Conservation (phyloP, 1,140 invertebrate species). For the Drosophila suzukii region DNA sequence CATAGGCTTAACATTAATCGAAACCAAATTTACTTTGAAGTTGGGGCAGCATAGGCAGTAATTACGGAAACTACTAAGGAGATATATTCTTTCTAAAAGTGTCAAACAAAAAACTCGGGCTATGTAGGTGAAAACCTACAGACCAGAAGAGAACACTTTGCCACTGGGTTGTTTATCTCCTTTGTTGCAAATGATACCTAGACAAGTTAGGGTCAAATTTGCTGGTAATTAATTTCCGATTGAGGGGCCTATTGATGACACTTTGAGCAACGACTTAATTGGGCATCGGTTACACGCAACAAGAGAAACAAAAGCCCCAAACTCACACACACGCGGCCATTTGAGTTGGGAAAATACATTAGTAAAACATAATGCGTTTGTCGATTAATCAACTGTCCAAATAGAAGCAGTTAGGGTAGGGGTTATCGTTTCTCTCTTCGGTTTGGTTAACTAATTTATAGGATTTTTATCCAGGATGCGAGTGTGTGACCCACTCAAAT, state of each 20-base stretch:
- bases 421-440: constrained; percentile 3
- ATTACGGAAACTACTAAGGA: constrained; percentile 33
- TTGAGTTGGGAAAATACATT: constrained; percentile 53
- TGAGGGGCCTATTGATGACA: constrained; percentile 69
- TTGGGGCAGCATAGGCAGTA: constrained; percentile 35
- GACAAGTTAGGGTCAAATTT: constrained; percentile 44
- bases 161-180: constrained; percentile 19
- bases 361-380: constrained; percentile 73
- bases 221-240: constrained; percentile 76
- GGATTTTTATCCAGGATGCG: constrained; percentile 59
- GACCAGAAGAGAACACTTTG: constrained; percentile 19
- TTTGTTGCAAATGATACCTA: constrained; percentile 39
- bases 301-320: constrained; percentile 14
- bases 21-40: constrained; percentile 59
- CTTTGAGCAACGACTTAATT: constrained; percentile 76
- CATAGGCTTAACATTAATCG: constrained; percentile 44
- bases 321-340: constrained; percentile 6
- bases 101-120: constrained; percentile 13
- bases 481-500: constrained; percentile 6
- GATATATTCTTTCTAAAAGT: constrained; percentile 34
- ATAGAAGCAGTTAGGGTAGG: constrained; percentile 45
- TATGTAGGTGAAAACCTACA: constrained; percentile 25
- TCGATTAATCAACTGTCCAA: constrained; percentile 78
- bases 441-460: constrained; percentile 72
- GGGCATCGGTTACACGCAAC: constrained; percentile 58